Evolutionary conservation across 2,113 vertebrate species (phyloP), one percentile per base, ranked within the genome.

Genomic region (Engystomops pustulosus): DNA sequence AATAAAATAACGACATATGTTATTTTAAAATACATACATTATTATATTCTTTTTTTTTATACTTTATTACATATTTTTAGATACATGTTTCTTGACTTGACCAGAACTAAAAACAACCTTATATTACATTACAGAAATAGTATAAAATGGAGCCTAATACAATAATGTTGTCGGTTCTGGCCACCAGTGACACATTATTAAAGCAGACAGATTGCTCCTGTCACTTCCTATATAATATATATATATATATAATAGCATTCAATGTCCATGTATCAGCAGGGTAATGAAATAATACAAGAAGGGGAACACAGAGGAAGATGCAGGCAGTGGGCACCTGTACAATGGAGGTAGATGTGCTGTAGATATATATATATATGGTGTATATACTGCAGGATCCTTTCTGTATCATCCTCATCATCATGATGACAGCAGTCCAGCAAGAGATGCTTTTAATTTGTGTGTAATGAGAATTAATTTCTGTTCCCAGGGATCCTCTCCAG

Each of bases 381-480:
- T 67, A 32, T 36, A 36, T 2, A 20, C 11, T 18, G 30, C 62
- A 67, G 62, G 62, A 67, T 2, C 62, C 62, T 67, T 17, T 32
- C 62, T 9, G 62, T 18, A 30, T 67, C 62, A 62, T 62, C 58
- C 27, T 62, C 55, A 6, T 65, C 30, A 41, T 41, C 44, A 45
- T 45, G 9, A 45, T 83, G 80, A 36, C 80, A 32, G 69, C 69
- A 67, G 0, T 49, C 0, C 2, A 0, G 27, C 44, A 58, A 78
- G 60, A 68, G 79, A 2, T 0, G 6, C 58, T 34, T 7, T 11
- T 53, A 49, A 78, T 79, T 71, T 20, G 20, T 44, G 25, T 4
- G 20, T 27, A 20, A 53, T 8, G 11, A 38, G 82, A 72, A 85
- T 77, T 71, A 49, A 68, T 58, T 47, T 45, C 38, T 70, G 47